Percentiles rank a stretch among this genome's conserved stretches.
phyloP scores from a whole-genome alignment of 2,113 vertebrate genomes.

The Prietella phreatophila region DNA sequence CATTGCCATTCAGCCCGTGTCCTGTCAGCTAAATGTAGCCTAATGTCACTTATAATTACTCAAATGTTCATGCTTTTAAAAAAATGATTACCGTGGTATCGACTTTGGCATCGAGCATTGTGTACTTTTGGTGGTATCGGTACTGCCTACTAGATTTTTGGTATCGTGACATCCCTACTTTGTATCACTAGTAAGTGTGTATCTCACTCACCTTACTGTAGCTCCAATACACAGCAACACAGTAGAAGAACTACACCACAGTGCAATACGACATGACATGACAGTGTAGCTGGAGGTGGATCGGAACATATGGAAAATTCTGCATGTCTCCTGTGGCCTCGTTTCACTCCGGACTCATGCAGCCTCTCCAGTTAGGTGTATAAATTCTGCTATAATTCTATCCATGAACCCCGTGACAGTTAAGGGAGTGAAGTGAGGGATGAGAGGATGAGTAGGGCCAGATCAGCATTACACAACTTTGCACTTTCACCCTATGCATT shows the following conservation, averaged over 20 bases:
- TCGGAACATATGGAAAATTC: not conserved
- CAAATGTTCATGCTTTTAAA: no score
- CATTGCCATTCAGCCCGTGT: no score
- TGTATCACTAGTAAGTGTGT: not conserved
- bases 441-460: not conserved
- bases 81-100: no score
- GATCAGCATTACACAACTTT: slow-evolving; percentile 1
- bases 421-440: slow-evolving; percentile 27
- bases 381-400: not conserved
- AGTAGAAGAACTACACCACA: not conserved
- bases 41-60: no score
- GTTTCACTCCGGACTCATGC: not conserved
- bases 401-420: slow-evolving; percentile 1
- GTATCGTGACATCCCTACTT: not conserved
- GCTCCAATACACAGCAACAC: not conserved
- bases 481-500: not conserved
- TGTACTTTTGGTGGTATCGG: no score
- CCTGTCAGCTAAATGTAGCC: no score
- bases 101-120: no score
- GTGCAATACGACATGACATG: not conserved
- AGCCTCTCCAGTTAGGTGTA: slow-evolving; percentile 1
- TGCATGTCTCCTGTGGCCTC: not conserved
- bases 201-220: not conserved
- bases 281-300: not conserved
- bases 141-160: no score